phyloP scores from a whole-genome alignment of 1,140 invertebrate species.

The Conus ventricosus region DNA sequence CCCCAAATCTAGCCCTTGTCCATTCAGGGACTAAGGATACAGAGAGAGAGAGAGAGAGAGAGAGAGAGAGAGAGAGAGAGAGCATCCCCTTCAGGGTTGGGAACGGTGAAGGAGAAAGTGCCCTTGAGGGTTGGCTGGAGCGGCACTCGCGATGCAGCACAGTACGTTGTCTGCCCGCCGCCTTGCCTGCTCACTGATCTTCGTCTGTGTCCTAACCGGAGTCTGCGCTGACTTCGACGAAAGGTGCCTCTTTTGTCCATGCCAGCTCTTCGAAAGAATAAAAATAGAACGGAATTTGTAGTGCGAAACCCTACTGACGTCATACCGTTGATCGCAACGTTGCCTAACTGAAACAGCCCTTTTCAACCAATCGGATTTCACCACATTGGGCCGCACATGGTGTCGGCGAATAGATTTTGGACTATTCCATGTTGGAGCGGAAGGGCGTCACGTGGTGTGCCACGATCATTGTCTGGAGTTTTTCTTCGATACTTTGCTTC shows the following conservation, averaged over 20 bases:
- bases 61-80: conserved; percentile 1
- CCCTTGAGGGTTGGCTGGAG: background rate
- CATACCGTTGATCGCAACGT: conserved; percentile 41
- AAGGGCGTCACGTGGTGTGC: conserved; percentile 1
- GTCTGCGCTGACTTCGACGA: conserved; percentile 20
- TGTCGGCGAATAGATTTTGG: conserved; percentile 49
- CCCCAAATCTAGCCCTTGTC: too few species aligned
- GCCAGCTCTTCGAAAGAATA: conserved; percentile 17
- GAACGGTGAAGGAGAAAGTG: conserved; percentile 9
- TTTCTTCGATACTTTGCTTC: conserved; percentile 22
- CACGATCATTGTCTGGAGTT: background rate
- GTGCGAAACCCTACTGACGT: conserved; percentile 47
- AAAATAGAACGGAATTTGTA: conserved; percentile 49
- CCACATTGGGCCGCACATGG: conserved; percentile 56
- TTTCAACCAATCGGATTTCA: conserved; percentile 59
- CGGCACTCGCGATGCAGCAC: background rate
- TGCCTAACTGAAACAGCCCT: conserved; percentile 43
- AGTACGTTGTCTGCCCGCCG: background rate
- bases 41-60: background rate
- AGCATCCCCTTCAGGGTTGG: background rate
- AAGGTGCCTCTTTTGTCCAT: conserved; percentile 47
- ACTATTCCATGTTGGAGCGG: conserved; percentile 47
- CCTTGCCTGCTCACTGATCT: background rate
- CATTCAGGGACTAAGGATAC: background rate
- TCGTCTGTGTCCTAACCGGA: background rate